Conservation (phyloP, 2,113 vertebrate genomes). For the Pseudorectes ferrugineus region DNA sequence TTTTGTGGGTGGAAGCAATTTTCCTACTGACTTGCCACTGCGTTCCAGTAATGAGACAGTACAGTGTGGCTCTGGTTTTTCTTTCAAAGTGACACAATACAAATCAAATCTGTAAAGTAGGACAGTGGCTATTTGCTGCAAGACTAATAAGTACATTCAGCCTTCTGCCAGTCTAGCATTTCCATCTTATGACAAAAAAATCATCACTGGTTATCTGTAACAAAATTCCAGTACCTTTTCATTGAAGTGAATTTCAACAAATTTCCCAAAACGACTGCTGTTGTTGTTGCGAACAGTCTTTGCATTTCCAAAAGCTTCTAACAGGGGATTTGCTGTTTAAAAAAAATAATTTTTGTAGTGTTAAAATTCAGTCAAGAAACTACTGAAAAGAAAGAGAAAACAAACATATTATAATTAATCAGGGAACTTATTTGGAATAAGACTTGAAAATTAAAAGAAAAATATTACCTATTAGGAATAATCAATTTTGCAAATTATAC, state of each 20-base stretch:
- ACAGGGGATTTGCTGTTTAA: constrained; percentile 88
- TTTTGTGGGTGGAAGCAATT: background rate
- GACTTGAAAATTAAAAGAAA: background rate
- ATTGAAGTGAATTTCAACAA: constrained; percentile 98
- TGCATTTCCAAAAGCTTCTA: constrained; percentile 97
- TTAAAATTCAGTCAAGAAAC: background rate
- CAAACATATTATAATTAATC: background rate
- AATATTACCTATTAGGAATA: background rate
- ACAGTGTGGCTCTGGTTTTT: background rate
- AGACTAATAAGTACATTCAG: background rate
- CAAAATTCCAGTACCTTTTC: constrained; percentile 80
- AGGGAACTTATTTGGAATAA: background rate
- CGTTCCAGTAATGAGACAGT: background rate
- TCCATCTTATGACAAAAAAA: background rate
- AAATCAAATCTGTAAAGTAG: background rate
- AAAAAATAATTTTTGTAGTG: background rate
- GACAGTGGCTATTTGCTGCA: background rate
- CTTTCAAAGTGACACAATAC: background rate
- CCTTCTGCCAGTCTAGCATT: background rate
- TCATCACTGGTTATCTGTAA: background rate
- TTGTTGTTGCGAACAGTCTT: constrained; percentile 99
- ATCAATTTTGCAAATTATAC: background rate
- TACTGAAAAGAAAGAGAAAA: background rate
- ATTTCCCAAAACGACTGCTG: constrained; percentile 97
- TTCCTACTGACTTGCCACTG: background rate